Base-by-base conservation (phyloP, 2,797 vertebrate species). In the Neomorphus geoffroyi region DNA sequence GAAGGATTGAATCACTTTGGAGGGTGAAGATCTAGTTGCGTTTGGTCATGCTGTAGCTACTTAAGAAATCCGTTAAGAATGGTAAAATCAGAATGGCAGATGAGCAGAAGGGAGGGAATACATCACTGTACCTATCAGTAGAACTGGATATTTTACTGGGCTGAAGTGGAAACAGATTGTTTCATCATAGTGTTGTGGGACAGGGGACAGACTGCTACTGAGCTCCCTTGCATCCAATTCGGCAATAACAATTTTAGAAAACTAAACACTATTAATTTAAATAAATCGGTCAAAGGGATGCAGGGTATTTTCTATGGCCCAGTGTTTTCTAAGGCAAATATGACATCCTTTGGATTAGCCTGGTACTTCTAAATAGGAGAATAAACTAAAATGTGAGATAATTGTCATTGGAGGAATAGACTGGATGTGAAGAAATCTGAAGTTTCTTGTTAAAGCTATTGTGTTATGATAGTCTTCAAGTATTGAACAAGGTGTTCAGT, bases 1-100 rank as follows among this genome's bases (percentile, higher is more conserved):
- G 95, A 95, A 94, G 82, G 88, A 86, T 30, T 95, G 93, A 96
- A 46, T 96, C 90, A 88, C 58, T 95, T 95, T 90, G 69, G 73
- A 94, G 43, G 71, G 54, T 69, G 83, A 96, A 75, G 80, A 88
- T 90, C 83, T 96, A 81, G 88, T 80, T 86, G 83, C 57, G 92
- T 77, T 61, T 90, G 70, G 80, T 93, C 86, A 46, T 79, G 62
- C 43, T 92, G 18, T 33, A 90, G 90, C 66, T 84, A 69, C 64
- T 72, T 66, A 6, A 61, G 17, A 94, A 93, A 89, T 51, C 24
- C 11, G 4, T 54, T 54, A 85, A 72, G 77, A 90, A 94, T 27
- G 28, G 62, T 77, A 85, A 91, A 87, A 85, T 23, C 53, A 91
- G 64, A 79, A 88, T 88, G n/a, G 35, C 73, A 73, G 39, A 90